Base-by-base conservation (phyloP, 2,797 vertebrate genomes). In the Gorsachius magnificus region DNA sequence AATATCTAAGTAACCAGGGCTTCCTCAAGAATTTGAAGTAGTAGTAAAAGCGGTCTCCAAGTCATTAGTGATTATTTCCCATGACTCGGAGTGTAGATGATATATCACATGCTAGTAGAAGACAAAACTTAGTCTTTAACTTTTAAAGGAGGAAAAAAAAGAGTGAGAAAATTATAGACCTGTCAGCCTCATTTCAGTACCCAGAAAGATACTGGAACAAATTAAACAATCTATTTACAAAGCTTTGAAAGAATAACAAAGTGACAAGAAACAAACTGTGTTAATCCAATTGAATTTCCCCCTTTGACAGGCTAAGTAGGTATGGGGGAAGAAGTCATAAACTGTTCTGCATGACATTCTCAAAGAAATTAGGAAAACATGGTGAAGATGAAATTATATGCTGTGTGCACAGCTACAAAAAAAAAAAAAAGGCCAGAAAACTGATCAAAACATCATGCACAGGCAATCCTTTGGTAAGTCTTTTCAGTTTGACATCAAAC, bases 341-440 rank as follows among this genome's bases (percentile, higher is more conserved):
- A 41, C 24, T 74, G 29, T 64, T 74, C 17, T 31, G 36, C 7
- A 9, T 43, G 7, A 57, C 13, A 46, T n/a, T 85, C 20, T 56
- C 35, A 69, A 85, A 36, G 13, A 86, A 61, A 21, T 0, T 46
- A n/a, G 17, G 56, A 72, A 77, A 90, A 78, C 3, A 16, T 3
- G 3, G 18, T 24, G 13, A 66, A 68, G 11, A 48, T 51, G 1
- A 71, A 86, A 31, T 58, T 66, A 4, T 21, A 35, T 31, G 2
- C 5, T 75, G 21, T 13, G 14, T 20, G 10, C 20, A 68, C 9
- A 66, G 19, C 11, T 57, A 12, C 8, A 26, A 36, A 20, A 11
- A 22, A 3, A 8, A 5, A 50, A 60, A 41, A 36, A 41, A 24
- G 0, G 2, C 6, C 9, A 6, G 43, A 78, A 58, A 21, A 0